These are phyloP conservation scores for Eulithis testata DNA, from an alignment of 2,888 invertebrate genomes.

Conservation along the genomic window DNA sequence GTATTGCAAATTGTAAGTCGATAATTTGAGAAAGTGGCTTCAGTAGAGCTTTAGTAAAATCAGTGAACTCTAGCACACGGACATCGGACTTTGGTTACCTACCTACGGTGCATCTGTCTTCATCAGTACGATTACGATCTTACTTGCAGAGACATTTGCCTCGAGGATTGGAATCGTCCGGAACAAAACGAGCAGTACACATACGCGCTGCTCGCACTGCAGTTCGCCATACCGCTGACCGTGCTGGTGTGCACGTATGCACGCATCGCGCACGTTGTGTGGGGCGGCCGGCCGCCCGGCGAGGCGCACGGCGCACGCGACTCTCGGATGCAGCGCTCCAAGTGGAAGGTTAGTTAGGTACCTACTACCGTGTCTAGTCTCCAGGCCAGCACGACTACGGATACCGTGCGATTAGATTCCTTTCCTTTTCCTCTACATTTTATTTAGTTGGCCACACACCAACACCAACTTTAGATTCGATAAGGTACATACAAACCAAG, in stretches of 20 bases:
- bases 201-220: constrained; percentile 90
- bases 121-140: background rate
- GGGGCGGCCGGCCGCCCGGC: constrained; percentile 94
- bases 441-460: too few species aligned
- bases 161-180: constrained; percentile 88
- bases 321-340: constrained; percentile 92
- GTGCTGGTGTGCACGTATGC: constrained; percentile 94
- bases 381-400: too few species aligned
- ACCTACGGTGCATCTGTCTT: too few species aligned
- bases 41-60: too few species aligned
- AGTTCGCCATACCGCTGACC: constrained; percentile 92
- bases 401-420: too few species aligned
- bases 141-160: constrained; percentile 87
- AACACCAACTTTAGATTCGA: too few species aligned
- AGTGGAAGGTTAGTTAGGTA: constrained; percentile 88
- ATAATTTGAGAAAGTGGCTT: background rate
- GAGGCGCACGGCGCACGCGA: constrained; percentile 94
- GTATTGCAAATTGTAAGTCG: constrained; percentile 87
- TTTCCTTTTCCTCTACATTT: too few species aligned
- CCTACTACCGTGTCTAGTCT: too few species aligned
- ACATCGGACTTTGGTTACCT: too few species aligned
- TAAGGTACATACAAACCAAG: too few species aligned
- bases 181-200: constrained; percentile 90
- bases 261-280: constrained; percentile 93
- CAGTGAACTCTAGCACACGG: too few species aligned